Evolutionary conservation across 1,140 invertebrate species (phyloP).

Genomic region (Eufriesea mexicana): DNA sequence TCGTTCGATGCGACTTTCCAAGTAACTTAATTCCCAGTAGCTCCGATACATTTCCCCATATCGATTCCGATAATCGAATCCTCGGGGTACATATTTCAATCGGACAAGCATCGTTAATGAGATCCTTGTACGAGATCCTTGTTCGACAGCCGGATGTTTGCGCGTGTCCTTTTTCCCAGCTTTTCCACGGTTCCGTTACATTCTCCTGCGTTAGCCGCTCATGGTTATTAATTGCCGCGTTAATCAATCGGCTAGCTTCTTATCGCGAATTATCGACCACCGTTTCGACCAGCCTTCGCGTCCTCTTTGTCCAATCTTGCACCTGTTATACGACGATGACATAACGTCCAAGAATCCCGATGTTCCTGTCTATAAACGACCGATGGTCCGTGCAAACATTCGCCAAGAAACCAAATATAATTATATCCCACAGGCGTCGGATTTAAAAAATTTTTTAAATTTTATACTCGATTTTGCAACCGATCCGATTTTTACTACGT

Average conservation of each 20-base stretch:
- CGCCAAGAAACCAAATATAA: neutral
- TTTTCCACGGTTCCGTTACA: neutral
- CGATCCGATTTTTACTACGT: neutral
- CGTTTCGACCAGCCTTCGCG: neutral
- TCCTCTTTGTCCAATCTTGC: neutral
- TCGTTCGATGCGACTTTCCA: neutral
- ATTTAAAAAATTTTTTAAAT: too few relatives aligned
- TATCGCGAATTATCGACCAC: neutral
- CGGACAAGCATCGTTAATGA: too few relatives aligned
- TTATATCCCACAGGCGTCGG: neutral
- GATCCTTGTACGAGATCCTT: too few relatives aligned
- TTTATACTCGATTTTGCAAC: neutral
- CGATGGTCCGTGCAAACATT: neutral
- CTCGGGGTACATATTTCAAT: neutral
- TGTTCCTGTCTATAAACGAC: neutral
- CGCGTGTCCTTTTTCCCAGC: neutral
- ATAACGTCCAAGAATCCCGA: neutral
- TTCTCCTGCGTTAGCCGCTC: slow-evolving; percentile 7
- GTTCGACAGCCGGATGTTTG: neutral
- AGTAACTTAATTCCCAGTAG: neutral
- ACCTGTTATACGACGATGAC: neutral
- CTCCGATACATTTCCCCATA: neutral
- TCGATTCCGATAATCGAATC: neutral
- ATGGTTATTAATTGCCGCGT: slow-evolving; percentile 4
- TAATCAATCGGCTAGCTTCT: too few relatives aligned